A percentile compares a stretch with the other conserved stretches of the same genome.
phyloP scores from a whole-genome alignment of 2,113 vertebrate genomes.

The Ailurus styani region DNA sequence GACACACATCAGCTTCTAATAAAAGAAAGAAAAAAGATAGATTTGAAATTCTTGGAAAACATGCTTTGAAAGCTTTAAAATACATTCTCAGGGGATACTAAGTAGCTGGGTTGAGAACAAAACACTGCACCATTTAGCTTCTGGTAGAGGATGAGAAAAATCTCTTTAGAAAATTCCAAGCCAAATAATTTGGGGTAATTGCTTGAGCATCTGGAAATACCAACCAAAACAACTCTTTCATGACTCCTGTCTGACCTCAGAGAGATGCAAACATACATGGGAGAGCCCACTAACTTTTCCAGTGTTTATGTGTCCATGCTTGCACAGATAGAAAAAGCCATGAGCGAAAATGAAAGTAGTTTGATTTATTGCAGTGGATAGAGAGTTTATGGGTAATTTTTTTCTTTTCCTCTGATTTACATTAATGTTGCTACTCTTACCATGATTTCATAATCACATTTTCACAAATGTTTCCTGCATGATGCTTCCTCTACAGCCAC shows the following conservation, averaged over 20 bases:
- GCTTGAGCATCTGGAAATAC: neutral
- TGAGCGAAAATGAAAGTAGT: neutral
- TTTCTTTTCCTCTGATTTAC: neutral
- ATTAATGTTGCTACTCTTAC: neutral
- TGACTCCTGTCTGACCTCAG: neutral
- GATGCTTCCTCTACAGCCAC: neutral
- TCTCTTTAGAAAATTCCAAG: neutral
- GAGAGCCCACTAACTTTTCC: neutral
- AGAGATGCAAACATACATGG: neutral
- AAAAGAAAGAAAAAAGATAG: neutral
- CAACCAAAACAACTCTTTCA: neutral
- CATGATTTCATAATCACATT: neutral
- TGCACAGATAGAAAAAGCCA: neutral
- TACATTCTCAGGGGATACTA: neutral
- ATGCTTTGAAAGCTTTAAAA: constrained; percentile 1
- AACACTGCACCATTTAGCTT: neutral
- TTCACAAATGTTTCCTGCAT: neutral
- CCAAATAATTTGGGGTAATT: neutral
- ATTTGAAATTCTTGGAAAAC: neutral
- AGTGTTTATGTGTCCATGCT: neutral
- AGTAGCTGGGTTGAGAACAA: constrained; percentile 14
- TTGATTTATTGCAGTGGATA: neutral
- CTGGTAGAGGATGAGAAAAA: neutral
- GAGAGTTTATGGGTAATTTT: neutral
- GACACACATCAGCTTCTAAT: neutral